Percentiles rank a stretch among this genome's conserved stretches.
These are phyloP conservation scores for Nyctibius bracteatus DNA, from an alignment of 2,113 vertebrate genomes.

Conservation along the genomic window DNA sequence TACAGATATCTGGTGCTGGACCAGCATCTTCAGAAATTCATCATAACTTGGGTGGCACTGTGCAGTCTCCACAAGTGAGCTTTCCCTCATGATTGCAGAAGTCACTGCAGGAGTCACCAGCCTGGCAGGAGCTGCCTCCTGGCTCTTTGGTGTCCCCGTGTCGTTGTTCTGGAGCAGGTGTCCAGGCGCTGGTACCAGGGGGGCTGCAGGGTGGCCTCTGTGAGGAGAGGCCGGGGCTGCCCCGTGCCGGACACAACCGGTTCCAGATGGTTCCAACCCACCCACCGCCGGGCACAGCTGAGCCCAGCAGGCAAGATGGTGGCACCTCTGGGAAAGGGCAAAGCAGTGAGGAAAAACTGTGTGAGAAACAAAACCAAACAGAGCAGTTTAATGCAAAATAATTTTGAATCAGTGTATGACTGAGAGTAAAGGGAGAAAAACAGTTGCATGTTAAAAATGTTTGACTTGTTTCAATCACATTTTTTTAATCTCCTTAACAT, in stretches of 20 bases:
- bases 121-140: background rate
- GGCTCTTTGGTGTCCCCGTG: background rate
- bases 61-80: background rate
- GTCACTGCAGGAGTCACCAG: background rate
- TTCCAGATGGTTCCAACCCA: background rate
- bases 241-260: rapidly evolving
- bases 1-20: background rate
- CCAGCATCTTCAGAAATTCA: background rate
- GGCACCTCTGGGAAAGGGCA: background rate
- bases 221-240: background rate
- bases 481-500: background rate
- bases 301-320: rapidly evolving
- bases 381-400: background rate
- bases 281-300: rapidly evolving
- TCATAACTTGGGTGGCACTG: background rate
- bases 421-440: background rate
- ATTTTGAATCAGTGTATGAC: background rate
- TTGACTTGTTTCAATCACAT: background rate
- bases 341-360: background rate
- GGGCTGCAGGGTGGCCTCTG: background rate
- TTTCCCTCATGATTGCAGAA: background rate
- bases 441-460: background rate
- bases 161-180: too few species aligned
- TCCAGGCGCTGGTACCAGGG: background rate
- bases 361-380: background rate